These are phyloP conservation scores for Cryptoprocta ferox DNA, from an alignment of 2,797 vertebrate species.

Conservation along the genomic window DNA sequence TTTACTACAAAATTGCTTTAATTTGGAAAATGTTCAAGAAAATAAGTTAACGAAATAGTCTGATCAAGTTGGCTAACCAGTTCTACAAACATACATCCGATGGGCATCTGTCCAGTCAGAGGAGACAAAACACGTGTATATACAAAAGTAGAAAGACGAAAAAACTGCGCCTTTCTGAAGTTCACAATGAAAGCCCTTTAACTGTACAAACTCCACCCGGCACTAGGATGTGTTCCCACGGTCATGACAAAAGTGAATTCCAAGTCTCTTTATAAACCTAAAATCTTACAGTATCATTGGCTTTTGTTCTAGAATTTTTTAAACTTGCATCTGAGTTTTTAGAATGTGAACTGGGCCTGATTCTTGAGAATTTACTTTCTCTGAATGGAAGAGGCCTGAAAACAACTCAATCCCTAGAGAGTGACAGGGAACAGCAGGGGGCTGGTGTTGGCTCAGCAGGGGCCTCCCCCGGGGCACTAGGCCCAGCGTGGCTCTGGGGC, in stretches of 20 bases:
- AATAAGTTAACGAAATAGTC: background rate
- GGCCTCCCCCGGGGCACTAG: background rate
- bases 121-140: background rate
- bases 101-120: background rate
- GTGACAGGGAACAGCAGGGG: background rate
- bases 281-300: background rate
- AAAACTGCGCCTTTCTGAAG: background rate
- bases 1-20: conserved; percentile 17
- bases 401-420: background rate
- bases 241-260: background rate
- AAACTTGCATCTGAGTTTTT: background rate
- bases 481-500: background rate
- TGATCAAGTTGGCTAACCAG: too few species aligned
- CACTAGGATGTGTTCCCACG: background rate
- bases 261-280: background rate
- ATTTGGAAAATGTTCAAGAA: background rate
- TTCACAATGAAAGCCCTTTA: conserved; percentile 15
- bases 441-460: rapidly evolving
- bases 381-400: background rate
- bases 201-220: background rate
- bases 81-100: background rate
- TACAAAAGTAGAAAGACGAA: background rate
- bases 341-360: background rate
- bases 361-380: background rate
- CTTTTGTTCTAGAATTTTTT: background rate